Evolutionary conservation across 2,113 vertebrate species (phyloP).

Genomic region (Cyphomyrus discorhynchus): DNA sequence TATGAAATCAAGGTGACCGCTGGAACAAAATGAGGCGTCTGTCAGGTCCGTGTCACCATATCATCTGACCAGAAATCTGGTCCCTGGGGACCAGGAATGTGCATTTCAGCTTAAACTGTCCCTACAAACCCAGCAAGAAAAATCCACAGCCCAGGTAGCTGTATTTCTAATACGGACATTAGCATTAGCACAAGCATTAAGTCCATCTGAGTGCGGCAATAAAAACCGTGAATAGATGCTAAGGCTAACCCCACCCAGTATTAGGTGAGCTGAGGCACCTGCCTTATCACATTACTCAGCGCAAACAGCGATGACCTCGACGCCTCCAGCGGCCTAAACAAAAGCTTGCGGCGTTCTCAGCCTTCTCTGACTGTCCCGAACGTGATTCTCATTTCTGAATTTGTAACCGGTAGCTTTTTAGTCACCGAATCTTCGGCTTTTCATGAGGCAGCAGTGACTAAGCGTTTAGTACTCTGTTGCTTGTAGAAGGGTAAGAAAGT

Average conservation of each 20-base stretch:
- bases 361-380: neutral
- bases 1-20: neutral
- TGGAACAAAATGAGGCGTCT: neutral
- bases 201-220: neutral
- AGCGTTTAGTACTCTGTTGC: neutral
- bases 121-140: neutral
- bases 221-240: neutral
- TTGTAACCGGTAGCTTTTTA: neutral
- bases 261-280: neutral
- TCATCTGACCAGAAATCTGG: neutral
- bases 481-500: neutral
- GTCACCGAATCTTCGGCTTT: neutral
- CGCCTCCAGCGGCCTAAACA: neutral
- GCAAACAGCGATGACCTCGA: neutral
- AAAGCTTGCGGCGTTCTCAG: neutral
- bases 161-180: neutral
- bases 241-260: neutral
- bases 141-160: neutral
- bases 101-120: neutral
- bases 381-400: neutral
- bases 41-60: neutral
- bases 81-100: neutral
- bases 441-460: neutral
- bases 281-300: neutral
- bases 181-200: neutral